Evolutionary conservation across 2,113 vertebrate genomes (phyloP).

Genomic region (Paradoxurus hermaphroditus): DNA sequence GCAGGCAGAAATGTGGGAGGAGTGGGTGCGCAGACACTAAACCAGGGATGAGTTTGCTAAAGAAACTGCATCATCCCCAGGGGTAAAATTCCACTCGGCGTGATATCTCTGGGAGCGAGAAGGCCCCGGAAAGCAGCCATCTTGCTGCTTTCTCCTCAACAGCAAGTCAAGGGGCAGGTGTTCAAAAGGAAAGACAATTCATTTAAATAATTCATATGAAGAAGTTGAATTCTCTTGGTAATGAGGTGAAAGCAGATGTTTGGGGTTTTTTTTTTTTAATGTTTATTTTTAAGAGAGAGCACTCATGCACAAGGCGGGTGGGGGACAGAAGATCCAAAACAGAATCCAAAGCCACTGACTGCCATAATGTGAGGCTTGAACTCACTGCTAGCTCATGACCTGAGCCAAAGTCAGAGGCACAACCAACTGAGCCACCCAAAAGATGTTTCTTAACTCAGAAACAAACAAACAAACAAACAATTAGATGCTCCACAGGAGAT

Average conservation of each 20-base stretch:
- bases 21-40: neutral
- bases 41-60: neutral
- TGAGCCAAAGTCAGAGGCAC: too few relatives aligned
- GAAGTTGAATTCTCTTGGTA: neutral
- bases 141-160: neutral
- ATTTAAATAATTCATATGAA: neutral
- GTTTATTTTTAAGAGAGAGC: too few relatives aligned
- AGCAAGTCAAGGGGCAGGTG: neutral
- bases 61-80: neutral
- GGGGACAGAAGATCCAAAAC: too few relatives aligned
- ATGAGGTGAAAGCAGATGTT: neutral
- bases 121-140: too few relatives aligned
- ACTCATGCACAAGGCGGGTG: too few relatives aligned
- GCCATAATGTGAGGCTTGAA: too few relatives aligned
- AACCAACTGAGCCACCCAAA: neutral
- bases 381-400: too few relatives aligned
- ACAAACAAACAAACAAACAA: too few relatives aligned
- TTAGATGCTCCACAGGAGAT: neutral
- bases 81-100: neutral
- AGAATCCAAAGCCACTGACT: too few relatives aligned
- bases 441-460: neutral
- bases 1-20: neutral
- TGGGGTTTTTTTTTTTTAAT: neutral
- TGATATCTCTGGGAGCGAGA: neutral
- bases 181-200: neutral